phyloP scores from a whole-genome alignment of 2,797 vertebrate species.

The Onychomys torridus region DNA sequence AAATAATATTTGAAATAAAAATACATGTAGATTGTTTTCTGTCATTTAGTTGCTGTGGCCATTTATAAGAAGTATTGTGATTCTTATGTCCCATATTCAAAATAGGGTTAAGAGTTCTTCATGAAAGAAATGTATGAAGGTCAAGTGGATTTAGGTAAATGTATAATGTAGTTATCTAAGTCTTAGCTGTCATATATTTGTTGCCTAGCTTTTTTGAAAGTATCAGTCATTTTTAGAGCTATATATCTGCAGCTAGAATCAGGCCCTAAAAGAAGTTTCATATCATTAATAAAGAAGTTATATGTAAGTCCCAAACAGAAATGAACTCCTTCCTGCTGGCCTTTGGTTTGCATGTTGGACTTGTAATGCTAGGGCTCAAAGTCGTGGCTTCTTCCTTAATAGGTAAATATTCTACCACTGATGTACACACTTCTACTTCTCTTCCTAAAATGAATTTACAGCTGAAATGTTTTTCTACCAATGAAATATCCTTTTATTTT shows the following conservation, averaged over 20 bases:
- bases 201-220: conserved; percentile 26
- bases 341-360: neutral
- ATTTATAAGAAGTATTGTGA: neutral
- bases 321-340: neutral
- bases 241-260: neutral
- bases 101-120: neutral
- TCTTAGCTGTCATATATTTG: conserved; percentile 5
- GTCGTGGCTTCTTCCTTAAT: neutral
- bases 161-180: neutral
- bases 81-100: conserved; percentile 29
- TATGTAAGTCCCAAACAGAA: neutral
- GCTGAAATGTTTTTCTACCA: conserved; percentile 25
- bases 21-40: neutral
- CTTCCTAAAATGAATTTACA: conserved; percentile 48
- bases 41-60: neutral
- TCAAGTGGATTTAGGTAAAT: neutral
- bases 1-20: conserved; percentile 42
- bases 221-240: neutral
- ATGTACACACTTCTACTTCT: neutral
- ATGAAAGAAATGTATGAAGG: neutral
- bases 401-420: neutral
- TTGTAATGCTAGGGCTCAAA: neutral
- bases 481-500: neutral
- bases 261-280: conserved; percentile 1
- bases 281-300: neutral